Conservation (phyloP, 2,113 vertebrate species). For the Planiliza haematocheilus region DNA sequence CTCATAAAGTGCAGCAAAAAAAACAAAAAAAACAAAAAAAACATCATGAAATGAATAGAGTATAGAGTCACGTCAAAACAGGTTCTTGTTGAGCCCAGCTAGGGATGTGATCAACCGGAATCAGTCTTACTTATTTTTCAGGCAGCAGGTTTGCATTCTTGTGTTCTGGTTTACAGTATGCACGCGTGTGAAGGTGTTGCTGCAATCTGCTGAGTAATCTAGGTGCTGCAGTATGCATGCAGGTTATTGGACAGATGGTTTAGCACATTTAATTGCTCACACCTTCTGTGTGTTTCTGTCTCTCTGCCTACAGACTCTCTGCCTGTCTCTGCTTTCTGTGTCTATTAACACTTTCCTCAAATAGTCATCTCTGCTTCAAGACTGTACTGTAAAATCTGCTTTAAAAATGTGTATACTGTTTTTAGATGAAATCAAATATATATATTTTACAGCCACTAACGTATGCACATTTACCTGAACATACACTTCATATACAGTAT, state of each 20-base stretch:
- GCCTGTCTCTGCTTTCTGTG: constrained; percentile 27
- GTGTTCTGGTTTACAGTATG: too few species aligned
- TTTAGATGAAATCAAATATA: background rate
- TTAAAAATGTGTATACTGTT: too few species aligned
- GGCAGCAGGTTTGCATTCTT: too few species aligned
- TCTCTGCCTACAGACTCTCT: constrained; percentile 65
- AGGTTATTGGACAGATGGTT: constrained; percentile 95
- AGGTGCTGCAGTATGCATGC: constrained; percentile 87
- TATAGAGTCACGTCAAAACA: too few species aligned
- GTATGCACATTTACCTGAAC: background rate
- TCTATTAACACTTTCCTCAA: constrained; percentile 22
- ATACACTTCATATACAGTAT: constrained; percentile 49
- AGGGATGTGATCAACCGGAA: too few species aligned
- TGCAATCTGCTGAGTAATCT: constrained; percentile 90
- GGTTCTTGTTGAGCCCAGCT: too few species aligned
- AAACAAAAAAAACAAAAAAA: too few species aligned
- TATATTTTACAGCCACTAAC: background rate
- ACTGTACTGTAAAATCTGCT: background rate
- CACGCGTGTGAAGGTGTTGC: constrained; percentile 66
- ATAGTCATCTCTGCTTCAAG: constrained; percentile 10
- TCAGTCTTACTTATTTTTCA: too few species aligned
- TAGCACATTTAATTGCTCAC: constrained; percentile 92
- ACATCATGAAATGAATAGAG: too few species aligned
- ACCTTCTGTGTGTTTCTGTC: constrained; percentile 89
- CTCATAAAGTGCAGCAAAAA: too few species aligned